These are phyloP conservation scores for Lagria hirta DNA, from an alignment of 2,888 invertebrate genomes.

Conservation along the genomic window DNA sequence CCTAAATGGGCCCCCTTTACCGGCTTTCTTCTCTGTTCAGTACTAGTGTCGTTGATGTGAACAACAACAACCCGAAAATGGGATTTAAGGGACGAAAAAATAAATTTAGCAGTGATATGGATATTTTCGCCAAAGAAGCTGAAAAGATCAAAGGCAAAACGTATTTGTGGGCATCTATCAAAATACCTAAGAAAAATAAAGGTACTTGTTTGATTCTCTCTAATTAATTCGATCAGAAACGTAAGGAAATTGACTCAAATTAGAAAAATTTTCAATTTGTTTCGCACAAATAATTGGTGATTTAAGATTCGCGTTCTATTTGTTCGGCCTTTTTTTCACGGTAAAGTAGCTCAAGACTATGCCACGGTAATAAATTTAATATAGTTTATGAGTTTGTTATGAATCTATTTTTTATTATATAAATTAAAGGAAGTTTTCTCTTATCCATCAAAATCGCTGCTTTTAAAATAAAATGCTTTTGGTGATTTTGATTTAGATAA, in stretches of 20 bases:
- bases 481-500: too few species aligned
- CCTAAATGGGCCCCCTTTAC: conserved; percentile 62
- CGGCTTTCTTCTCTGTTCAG: conserved; percentile 65
- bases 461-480: too few species aligned
- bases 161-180: conserved; percentile 59
- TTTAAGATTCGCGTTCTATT: conserved; percentile 35
- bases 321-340: conserved; percentile 31
- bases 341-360: conserved; percentile 17
- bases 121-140: conserved; percentile 50
- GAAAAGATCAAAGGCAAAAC: conserved; percentile 55
- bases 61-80: conserved; percentile 51
- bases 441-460: background rate
- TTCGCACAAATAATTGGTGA: too few species aligned
- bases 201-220: conserved; percentile 44
- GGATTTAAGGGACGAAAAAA: conserved; percentile 52
- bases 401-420: too few species aligned
- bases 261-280: too few species aligned
- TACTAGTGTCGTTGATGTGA: conserved; percentile 55
- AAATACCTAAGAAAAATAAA: conserved; percentile 57
- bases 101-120: conserved; percentile 60
- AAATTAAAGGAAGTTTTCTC: conserved; percentile 14
- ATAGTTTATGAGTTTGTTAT: too few species aligned
- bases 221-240: too few species aligned
- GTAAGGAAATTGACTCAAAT: too few species aligned
- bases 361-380: conserved; percentile 1